A percentile compares a stretch with the other conserved stretches of the same genome.
phyloP scores from a whole-genome alignment of 2,797 vertebrate species.

The Danio jaintianensis region DNA sequence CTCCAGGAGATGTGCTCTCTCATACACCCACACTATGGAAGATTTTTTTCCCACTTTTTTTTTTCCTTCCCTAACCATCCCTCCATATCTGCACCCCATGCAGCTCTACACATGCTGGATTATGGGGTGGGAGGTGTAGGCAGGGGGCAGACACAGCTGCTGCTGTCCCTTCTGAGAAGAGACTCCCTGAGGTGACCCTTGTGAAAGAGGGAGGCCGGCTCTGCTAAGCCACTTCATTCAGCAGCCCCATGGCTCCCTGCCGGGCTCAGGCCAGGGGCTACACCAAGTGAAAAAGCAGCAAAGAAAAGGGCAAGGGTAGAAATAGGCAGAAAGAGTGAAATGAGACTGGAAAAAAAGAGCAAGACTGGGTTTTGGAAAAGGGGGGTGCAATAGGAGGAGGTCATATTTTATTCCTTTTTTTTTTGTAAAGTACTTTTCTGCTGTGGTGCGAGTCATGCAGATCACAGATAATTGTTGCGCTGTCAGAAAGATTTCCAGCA shows the following conservation, averaged over 20 bases:
- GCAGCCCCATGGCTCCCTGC: slow-evolving; percentile 38
- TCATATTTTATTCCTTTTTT: slow-evolving; percentile 35
- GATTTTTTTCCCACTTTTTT: slow-evolving; percentile 1
- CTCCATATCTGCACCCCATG: slow-evolving; percentile 45
- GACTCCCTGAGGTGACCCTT: slow-evolving; percentile 57
- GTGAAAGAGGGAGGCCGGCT: slow-evolving; percentile 40
- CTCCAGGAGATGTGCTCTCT: slow-evolving; percentile 18
- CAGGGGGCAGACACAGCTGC: slow-evolving; percentile 59
- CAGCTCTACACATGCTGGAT: slow-evolving; percentile 53
- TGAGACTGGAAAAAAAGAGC: neutral
- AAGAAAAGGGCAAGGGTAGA: slow-evolving; percentile 43
- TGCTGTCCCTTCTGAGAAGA: slow-evolving; percentile 46
- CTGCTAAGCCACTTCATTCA: slow-evolving; percentile 57
- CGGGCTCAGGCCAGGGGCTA: slow-evolving; percentile 47
- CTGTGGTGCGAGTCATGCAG: slow-evolving; percentile 56
- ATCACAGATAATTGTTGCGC: slow-evolving; percentile 68
- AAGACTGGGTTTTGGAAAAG: slow-evolving; percentile 26
- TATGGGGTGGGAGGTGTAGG: slow-evolving; percentile 45
- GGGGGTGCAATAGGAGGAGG: neutral
- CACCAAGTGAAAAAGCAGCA: slow-evolving; percentile 39
- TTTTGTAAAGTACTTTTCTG: slow-evolving; percentile 51
- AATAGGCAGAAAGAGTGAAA: slow-evolving; percentile 1
- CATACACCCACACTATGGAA: neutral
- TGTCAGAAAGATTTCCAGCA: slow-evolving; percentile 72
- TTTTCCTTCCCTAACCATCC: neutral